Percentiles rank a stretch among this genome's conserved stretches.
These are phyloP conservation scores for Elephantulus edwardii DNA, from an alignment of 2,113 vertebrate species.

Conservation along the genomic window DNA sequence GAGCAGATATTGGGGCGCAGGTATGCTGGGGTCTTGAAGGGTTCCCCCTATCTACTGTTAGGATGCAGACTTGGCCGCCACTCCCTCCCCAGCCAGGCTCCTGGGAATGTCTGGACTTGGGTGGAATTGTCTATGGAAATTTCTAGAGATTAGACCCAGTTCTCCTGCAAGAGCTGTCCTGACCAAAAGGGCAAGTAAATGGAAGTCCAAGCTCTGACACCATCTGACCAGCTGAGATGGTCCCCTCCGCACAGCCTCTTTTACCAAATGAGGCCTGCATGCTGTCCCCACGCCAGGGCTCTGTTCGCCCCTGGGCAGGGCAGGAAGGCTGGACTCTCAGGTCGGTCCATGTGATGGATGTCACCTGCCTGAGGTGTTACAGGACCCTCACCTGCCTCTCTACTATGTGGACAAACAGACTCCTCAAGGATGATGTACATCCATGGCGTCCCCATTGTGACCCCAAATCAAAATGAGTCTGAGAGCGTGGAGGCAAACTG, in stretches of 20 bases:
- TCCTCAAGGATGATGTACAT: fast-evolving
- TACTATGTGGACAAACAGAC: too few species aligned
- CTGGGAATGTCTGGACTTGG: not conserved
- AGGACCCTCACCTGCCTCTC: fast-evolving
- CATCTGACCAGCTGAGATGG: too few species aligned
- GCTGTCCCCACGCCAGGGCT: not conserved
- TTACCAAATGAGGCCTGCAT: not conserved
- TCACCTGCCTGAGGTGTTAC: too few species aligned
- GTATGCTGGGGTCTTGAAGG: not conserved
- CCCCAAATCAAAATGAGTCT: not conserved
- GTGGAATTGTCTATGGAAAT: not conserved
- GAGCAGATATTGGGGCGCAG: not conserved
- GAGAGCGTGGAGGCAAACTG: not conserved
- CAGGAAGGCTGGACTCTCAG: not conserved
- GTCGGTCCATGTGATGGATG: not conserved
- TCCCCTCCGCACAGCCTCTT: not conserved
- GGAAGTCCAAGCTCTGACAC: not conserved
- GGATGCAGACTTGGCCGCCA: not conserved
- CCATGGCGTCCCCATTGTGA: not conserved
- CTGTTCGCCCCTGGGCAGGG: not conserved
- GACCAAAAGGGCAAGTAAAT: not conserved
- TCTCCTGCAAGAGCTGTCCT: not conserved
- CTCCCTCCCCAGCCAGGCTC: too few species aligned
- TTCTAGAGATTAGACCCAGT: too few species aligned
- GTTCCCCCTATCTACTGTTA: too few species aligned